These are phyloP conservation scores for Phania funesta DNA, from an alignment of 2,888 invertebrate genomes.

Conservation along the genomic window DNA sequence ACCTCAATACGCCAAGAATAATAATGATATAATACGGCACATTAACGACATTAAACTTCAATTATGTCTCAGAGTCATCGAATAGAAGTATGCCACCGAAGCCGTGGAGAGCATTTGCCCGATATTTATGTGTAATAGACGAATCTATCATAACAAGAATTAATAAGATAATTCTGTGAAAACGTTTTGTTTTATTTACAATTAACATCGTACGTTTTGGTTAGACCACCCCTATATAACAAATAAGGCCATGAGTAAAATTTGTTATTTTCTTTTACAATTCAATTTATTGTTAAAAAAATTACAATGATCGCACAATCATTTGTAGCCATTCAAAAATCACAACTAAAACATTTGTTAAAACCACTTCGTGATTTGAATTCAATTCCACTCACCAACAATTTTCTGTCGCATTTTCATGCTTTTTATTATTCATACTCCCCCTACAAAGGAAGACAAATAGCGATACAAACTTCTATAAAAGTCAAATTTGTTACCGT, in stretches of 20 bases:
- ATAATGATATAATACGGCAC: too few relatives aligned
- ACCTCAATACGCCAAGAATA: too few relatives aligned
- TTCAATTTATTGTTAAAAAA: conserved; percentile 19
- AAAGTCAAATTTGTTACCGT: background rate
- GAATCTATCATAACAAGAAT: too few relatives aligned
- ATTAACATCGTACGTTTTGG: too few relatives aligned
- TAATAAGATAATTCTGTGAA: too few relatives aligned
- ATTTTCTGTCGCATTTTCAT: background rate
- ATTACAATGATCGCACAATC: conserved; percentile 28
- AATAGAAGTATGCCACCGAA: too few relatives aligned
- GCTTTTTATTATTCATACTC: conserved; percentile 38
- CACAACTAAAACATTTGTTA: conserved; percentile 63
- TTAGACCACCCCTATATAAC: background rate
- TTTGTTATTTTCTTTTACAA: conserved; percentile 4
- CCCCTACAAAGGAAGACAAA: conserved; percentile 36
- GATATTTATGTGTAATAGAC: too few relatives aligned
- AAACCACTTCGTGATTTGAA: conserved; percentile 64
- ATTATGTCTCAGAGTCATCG: too few relatives aligned
- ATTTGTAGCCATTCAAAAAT: conserved; percentile 61
- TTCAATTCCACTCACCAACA: conserved; percentile 50
- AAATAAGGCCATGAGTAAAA: background rate
- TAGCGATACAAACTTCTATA: conserved; percentile 6
- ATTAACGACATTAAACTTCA: too few relatives aligned
- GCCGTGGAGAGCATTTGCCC: too few relatives aligned
- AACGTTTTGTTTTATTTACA: too few relatives aligned